Conservation (phyloP, 2,888 invertebrate species). For the Marronus borbonicus region DNA sequence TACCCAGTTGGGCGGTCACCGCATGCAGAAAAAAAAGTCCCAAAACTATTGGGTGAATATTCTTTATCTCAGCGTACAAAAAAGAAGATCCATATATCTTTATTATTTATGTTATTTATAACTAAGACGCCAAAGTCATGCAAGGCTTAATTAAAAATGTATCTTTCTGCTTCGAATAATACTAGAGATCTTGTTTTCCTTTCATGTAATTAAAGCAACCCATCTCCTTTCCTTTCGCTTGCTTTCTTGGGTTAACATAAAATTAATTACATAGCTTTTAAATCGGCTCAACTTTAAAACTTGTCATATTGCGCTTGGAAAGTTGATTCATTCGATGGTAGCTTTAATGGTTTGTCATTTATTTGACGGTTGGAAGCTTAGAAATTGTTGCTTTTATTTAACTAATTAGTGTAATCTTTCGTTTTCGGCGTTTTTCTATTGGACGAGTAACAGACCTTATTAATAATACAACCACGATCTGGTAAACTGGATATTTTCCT, state of each 20-base stretch:
- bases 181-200: not conserved
- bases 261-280: slow-evolving; percentile 19
- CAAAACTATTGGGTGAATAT: too few relatives aligned
- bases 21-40: too few relatives aligned
- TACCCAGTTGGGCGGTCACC: too few relatives aligned
- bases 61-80: too few relatives aligned
- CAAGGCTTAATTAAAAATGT: not conserved
- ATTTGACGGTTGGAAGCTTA: not conserved
- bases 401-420: not conserved
- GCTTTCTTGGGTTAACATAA: slow-evolving; percentile 10
- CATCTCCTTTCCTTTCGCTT: slow-evolving; percentile 14
- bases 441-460: not conserved
- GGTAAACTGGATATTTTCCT: not conserved
- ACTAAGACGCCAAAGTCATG: too few relatives aligned
- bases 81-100: too few relatives aligned
- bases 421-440: not conserved
- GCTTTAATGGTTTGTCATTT: slow-evolving; percentile 29
- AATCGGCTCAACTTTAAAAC: slow-evolving; percentile 32
- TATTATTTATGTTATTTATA: too few relatives aligned
- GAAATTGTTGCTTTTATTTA: slow-evolving; percentile 18
- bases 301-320: not conserved
- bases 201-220: slow-evolving; percentile 12
- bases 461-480: not conserved
- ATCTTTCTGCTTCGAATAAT: not conserved
- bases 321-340: slow-evolving; percentile 16